Conservation (phyloP, 2,113 vertebrate genomes). For the Chionomys nivalis region DNA sequence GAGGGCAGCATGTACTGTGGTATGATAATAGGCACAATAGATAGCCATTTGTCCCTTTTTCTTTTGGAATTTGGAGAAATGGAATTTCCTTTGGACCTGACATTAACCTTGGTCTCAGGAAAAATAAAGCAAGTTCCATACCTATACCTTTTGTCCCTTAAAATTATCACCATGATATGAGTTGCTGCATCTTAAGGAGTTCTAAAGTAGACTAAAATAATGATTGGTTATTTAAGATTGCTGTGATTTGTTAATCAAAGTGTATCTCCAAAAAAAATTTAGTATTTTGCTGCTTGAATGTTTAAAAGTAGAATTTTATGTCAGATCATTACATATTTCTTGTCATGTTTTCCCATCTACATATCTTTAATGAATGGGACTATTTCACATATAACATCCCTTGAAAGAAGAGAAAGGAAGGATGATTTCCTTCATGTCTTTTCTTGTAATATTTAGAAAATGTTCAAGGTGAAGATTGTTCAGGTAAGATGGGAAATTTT, state of each 20-base stretch:
- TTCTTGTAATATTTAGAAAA: constrained; percentile 26
- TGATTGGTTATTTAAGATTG: constrained; percentile 5
- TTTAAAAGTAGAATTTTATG: neutral
- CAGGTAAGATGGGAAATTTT: neutral
- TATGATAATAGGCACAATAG: neutral
- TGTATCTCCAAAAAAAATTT: constrained; percentile 27
- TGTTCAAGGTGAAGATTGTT: constrained; percentile 1
- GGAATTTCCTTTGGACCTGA: neutral
- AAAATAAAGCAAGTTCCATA: constrained; percentile 2
- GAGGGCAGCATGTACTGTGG: neutral
- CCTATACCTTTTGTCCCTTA: neutral
- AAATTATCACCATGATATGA: constrained; percentile 18
- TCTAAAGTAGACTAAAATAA: constrained; percentile 7
- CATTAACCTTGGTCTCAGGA: neutral
- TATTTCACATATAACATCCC: constrained; percentile 39
- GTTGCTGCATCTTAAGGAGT: constrained; percentile 13
- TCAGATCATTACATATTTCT: neutral
- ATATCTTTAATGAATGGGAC: constrained; percentile 1
- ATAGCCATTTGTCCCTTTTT: neutral
- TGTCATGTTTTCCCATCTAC: neutral
- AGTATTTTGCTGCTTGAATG: constrained; percentile 1
- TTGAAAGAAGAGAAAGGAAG: constrained; percentile 5
- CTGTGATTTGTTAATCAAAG: neutral
- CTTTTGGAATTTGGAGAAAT: neutral
- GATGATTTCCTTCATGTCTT: neutral